Conservation (phyloP, 2,888 invertebrate genomes). For the Ophioninae sp. region DNA sequence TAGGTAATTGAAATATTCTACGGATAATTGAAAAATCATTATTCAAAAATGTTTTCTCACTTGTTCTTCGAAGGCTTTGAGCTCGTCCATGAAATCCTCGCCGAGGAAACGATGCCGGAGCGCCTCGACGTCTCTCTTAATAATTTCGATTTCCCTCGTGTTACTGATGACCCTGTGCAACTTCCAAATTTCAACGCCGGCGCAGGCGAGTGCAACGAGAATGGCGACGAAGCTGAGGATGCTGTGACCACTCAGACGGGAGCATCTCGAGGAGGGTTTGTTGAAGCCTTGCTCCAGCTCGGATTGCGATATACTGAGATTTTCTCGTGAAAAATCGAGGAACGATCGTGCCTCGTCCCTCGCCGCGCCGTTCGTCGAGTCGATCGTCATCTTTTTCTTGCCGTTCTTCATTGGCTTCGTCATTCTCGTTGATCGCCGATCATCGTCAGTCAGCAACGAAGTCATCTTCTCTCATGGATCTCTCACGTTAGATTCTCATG, state of each 20-base stretch:
- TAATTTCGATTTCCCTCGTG: conserved; percentile 71
- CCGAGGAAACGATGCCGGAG: conserved; percentile 75
- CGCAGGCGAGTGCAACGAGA: conserved; percentile 70
- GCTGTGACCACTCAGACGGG: conserved; percentile 66
- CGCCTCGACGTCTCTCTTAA: conserved; percentile 74
- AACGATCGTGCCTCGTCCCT: conserved; percentile 75
- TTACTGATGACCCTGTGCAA: conserved; percentile 71
- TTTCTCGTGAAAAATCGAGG: conserved; percentile 76
- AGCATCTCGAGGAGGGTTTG: conserved; percentile 60
- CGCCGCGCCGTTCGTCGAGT: conserved; percentile 30
- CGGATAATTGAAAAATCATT: background rate
- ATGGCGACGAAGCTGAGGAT: conserved; percentile 71
- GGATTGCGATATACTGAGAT: conserved; percentile 75
- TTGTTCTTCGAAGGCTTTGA: conserved; percentile 77
- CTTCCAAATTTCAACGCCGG: conserved; percentile 74
- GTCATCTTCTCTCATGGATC: conserved; percentile 68
- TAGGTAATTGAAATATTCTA: no score
- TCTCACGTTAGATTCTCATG: conserved; percentile 17
- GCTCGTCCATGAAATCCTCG: conserved; percentile 74
- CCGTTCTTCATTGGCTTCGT: conserved; percentile 65
- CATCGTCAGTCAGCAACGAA: conserved; percentile 68
- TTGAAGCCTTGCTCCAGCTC: conserved; percentile 76
- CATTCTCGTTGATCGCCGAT: conserved; percentile 62
- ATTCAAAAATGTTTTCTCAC: conserved; percentile 61
- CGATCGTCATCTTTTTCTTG: conserved; percentile 56